Conservation (phyloP, 92 coral and sea anemone genomes). For the Parazoanthus darwini region DNA sequence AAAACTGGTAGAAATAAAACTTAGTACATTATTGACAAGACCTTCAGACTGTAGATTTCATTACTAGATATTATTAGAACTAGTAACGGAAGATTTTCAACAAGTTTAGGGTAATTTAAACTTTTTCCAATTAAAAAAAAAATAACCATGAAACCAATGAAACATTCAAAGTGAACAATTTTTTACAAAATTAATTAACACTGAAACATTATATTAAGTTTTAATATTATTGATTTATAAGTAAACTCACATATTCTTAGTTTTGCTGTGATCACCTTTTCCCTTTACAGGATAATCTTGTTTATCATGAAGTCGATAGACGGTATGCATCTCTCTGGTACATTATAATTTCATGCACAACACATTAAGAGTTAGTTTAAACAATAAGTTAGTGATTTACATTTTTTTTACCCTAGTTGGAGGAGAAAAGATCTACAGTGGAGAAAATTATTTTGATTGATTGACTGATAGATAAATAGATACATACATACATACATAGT, state of each 20-base stretch:
- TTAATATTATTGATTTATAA: neutral
- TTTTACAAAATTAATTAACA: neutral
- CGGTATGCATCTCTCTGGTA: slow-evolving; percentile 34
- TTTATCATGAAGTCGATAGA: slow-evolving; percentile 8
- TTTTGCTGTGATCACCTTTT: neutral
- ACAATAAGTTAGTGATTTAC: neutral
- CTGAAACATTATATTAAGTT: too few species aligned
- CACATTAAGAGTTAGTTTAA: neutral
- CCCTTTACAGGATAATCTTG: slow-evolving; percentile 2
- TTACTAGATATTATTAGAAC: neutral
- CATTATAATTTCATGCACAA: neutral
- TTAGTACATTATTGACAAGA: too few species aligned
- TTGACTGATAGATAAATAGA: too few species aligned
- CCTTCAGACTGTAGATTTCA: neutral
- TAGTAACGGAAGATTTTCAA: neutral
- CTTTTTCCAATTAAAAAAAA: too few species aligned
- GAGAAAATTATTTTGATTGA: too few species aligned
- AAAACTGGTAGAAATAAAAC: too few species aligned
- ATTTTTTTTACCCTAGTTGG: neutral
- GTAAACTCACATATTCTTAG: slow-evolving; percentile 29
- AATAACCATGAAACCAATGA: neutral
- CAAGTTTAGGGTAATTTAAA: neutral
- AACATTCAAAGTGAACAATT: neutral
- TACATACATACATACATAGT: too few species aligned
- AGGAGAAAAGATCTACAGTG: too few species aligned